Conservation (phyloP, 2,888 invertebrate genomes). For the Plebejus anna region DNA sequence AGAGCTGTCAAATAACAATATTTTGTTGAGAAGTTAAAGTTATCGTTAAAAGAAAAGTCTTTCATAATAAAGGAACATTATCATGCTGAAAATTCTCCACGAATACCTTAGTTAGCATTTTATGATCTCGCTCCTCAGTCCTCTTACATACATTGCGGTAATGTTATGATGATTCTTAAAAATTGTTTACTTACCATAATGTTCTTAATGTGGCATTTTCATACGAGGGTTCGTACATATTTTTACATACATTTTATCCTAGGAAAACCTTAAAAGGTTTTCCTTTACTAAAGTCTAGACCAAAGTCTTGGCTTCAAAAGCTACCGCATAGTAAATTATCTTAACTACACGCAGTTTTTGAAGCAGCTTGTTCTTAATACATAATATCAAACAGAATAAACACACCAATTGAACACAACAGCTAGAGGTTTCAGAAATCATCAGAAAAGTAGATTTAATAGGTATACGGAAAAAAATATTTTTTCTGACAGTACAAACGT, state of each 20-base stretch:
- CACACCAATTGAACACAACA: too few species aligned
- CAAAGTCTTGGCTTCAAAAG: not conserved
- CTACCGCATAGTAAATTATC: too few species aligned
- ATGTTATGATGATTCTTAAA: constrained; percentile 18
- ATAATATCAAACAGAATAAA: too few species aligned
- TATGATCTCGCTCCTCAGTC: constrained; percentile 9
- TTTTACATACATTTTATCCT: not conserved
- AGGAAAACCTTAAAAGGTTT: too few species aligned
- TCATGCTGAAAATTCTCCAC: not conserved
- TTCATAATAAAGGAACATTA: not conserved
- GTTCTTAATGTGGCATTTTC: constrained; percentile 8
- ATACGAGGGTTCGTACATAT: not conserved
- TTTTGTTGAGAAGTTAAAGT: not conserved
- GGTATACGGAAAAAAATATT: too few species aligned
- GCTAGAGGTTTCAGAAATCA: too few species aligned
- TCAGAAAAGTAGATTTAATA: too few species aligned
- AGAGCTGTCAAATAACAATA: not conserved
- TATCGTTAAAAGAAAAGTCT: not conserved
- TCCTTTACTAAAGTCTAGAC: too few species aligned
- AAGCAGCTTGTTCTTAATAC: too few species aligned
- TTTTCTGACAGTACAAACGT: too few species aligned
- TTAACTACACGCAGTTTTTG: too few species aligned
- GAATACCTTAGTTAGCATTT: constrained; percentile 3
- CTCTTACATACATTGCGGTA: not conserved
- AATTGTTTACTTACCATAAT: constrained; percentile 17